Conservation (phyloP, 2,113 vertebrate species). For the Myrmecophaga tridactyla region DNA sequence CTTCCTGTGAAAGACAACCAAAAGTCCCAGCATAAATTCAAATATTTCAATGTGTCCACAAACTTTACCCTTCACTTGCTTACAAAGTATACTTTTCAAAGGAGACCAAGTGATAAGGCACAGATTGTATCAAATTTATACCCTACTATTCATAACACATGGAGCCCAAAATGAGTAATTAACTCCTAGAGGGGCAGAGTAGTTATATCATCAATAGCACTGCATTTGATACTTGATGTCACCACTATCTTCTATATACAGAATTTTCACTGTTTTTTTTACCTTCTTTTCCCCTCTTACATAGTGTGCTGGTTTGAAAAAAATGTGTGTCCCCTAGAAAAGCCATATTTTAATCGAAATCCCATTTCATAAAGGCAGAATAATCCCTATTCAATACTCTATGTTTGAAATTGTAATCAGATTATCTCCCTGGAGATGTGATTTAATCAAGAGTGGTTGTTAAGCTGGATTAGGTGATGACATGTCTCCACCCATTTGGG, state of each 20-base stretch:
- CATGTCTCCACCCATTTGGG: too few species aligned
- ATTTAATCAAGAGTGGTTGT: too few species aligned
- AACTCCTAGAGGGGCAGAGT: not conserved
- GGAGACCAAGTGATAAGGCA: not conserved
- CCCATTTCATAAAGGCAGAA: too few species aligned
- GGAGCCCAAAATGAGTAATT: not conserved
- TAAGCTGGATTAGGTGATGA: too few species aligned
- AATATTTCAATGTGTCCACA: not conserved
- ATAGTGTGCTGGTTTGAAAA: too few species aligned
- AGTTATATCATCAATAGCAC: not conserved
- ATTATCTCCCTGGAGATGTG: too few species aligned
- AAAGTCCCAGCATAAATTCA: not conserved
- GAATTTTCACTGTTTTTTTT: not conserved
- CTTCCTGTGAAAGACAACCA: not conserved
- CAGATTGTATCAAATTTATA: not conserved
- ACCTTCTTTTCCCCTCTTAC: too few species aligned
- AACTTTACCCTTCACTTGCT: not conserved
- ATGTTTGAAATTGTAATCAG: too few species aligned
- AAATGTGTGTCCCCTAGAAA: too few species aligned
- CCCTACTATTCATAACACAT: not conserved
- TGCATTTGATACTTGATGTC: not conserved
- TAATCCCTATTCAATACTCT: too few species aligned
- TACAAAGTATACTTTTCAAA: not conserved
- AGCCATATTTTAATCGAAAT: too few species aligned
- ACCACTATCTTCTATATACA: not conserved